Base-by-base conservation (phyloP, 2,888 invertebrate species). In the Hirtodrosophila cameraria region DNA sequence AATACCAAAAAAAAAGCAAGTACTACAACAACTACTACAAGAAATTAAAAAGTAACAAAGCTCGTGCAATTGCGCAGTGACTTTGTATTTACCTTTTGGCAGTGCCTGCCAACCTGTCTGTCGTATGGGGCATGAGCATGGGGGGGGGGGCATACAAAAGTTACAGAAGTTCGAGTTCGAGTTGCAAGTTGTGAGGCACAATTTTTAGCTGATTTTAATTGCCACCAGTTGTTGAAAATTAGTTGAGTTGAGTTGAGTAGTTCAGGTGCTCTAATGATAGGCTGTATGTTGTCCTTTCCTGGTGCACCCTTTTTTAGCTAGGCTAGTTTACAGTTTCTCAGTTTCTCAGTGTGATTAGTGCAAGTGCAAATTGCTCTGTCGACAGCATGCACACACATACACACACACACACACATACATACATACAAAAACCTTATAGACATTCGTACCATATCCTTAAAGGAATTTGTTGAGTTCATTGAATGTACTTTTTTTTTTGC, bases 1-100 rank as follows among this genome's bases (percentile, higher is more conserved):
- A 41, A 59, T 16, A 59, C 39, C n/a, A 18, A 27, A 16, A 27
- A 28, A 16, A 23, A 38, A 35, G 13, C 28, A 13, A 52, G 35
- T 1, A 59, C 58, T 45, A 35, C 18, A 50, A 28, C 41, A 65
- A 27, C 7, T 18, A 25, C 16, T 20, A 41, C 16, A 50, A 46
- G 38, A 73, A 72, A 72, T 68, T 64, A 69, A 72, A n/a, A 73
- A 73, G 69, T 74, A 69, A 36, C 74, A 65, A 50, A 45, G 49
- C 65, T 54, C 65, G 48, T 53, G 54, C 64, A 55, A 72, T 57
- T 55, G 59, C 38, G 50, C 64, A 73, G 53, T 61, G 70, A 71
- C 67, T 71, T 64, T 52, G 28, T 72, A 49, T 72, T 73, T 72
- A 72, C 54, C 68, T 72, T 72, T 72, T 60, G 73, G 45, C 55